Base-by-base conservation (phyloP, 2,113 vertebrate species). In the Catharus fuscescens region DNA sequence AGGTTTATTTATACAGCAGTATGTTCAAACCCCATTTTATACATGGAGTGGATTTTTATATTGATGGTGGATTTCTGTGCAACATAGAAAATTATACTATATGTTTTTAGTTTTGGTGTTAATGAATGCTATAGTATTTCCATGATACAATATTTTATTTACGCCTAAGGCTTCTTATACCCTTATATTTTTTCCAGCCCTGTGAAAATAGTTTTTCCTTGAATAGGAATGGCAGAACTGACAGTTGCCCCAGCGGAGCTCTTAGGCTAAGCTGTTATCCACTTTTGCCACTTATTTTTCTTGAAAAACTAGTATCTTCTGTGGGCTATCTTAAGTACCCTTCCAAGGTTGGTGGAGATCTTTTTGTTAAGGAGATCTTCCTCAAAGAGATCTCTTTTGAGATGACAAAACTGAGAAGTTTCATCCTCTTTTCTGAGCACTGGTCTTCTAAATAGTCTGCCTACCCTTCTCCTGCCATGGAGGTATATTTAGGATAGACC, bases 121-220 rank as follows among this genome's bases (percentile, higher is more conserved):
- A 95, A 92, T 92, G 80, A 96, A 91, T 85, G 50, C 64, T 90
- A 77, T 85, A 36, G 6, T 87, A 94, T 78, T 94, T 95, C 47
- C 73, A 92, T 9, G 6, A 83, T 89, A 91, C 74, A 92, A 77
- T 77, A 77, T 21, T 95, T 95, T 56, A 60, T 76, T 87, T 81
- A 76, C 17, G 20, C 8, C 50, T 44, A 74, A 80, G 42, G 6
- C 9, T 82, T 92, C 45, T 92, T 38, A 61, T 21, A 60, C 6
- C 17, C 31, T 45, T 34, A 12, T 21, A 18, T 65, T 76, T 91
- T 90, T 85, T 78, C 42, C 62, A 59, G 6, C 3, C 9, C 17
- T 20, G 8, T 29, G 34, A 62, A 92, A 74, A 84, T 28, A 88
- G 5, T 15, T 81, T 59, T 84, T 91, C 10, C 26, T 61, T 61